These are phyloP conservation scores for Pomacea maculata DNA, from an alignment of 1,140 invertebrate species.

Conservation along the genomic window DNA sequence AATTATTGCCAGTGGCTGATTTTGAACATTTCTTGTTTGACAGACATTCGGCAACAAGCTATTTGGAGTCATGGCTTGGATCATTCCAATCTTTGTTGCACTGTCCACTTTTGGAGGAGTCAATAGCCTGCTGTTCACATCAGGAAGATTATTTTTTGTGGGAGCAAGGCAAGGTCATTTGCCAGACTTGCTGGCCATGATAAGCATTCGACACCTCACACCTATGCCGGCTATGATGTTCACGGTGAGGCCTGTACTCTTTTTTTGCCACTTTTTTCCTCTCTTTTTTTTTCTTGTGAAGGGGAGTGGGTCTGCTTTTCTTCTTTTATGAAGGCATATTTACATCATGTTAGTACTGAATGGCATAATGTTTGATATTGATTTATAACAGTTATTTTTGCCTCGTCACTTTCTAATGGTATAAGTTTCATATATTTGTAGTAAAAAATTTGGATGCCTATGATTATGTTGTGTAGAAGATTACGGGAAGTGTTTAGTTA, in stretches of 20 bases:
- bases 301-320: not conserved
- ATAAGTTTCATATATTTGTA: no score
- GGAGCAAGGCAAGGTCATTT: slow-evolving; percentile 97
- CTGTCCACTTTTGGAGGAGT: slow-evolving; percentile 98
- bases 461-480: no score
- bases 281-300: not conserved
- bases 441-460: no score
- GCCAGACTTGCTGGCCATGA: slow-evolving; percentile 95
- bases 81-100: slow-evolving; percentile 98
- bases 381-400: no score
- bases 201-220: slow-evolving; percentile 85
- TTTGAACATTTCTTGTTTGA: slow-evolving; percentile 26
- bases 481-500: no score
- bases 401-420: no score
- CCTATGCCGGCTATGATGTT: slow-evolving; percentile 92
- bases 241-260: slow-evolving; percentile 73
- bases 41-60: slow-evolving; percentile 90
- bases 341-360: no score
- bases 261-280: not conserved
- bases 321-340: not conserved
- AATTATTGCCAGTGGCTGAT: not conserved
- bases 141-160: slow-evolving; percentile 92
- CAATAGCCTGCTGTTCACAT: slow-evolving; percentile 96
- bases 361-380: no score
- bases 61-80: slow-evolving; percentile 91